Evolutionary conservation across 92 coral and sea anemone species (phyloP).

Genomic region (Umimayanthus chanpuru): DNA sequence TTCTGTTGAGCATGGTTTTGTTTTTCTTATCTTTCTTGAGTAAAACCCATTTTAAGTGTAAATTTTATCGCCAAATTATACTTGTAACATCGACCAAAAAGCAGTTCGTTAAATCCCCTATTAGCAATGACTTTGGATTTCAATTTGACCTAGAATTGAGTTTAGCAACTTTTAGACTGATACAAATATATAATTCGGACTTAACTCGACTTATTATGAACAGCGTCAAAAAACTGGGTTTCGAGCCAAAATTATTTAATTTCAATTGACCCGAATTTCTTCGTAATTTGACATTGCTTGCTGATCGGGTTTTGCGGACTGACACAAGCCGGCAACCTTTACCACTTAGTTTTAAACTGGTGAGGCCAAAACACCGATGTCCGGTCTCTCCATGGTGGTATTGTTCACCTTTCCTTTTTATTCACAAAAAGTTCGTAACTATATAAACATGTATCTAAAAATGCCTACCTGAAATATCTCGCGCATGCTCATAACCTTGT

Average conservation of each 20-base stretch:
- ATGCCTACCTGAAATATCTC: constrained; percentile 70
- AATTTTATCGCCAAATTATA: not conserved
- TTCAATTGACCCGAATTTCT: not conserved
- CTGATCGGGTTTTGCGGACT: not conserved
- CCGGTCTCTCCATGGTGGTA: not conserved
- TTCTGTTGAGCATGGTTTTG: not conserved
- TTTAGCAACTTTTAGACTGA: not conserved
- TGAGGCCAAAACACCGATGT: not conserved
- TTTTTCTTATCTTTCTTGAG: not conserved
- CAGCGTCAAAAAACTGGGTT: not conserved
- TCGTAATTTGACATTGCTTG: not conserved
- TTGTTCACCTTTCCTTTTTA: too few relatives aligned
- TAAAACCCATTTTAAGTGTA: too few relatives aligned
- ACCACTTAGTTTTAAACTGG: not conserved
- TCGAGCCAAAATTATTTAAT: not conserved
- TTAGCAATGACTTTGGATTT: not conserved
- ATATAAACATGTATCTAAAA: too few relatives aligned
- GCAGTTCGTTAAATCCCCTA: not conserved
- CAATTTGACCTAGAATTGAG: not conserved
- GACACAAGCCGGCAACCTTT: not conserved
- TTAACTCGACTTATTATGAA: not conserved
- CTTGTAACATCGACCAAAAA: not conserved
- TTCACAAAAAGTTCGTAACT: too few relatives aligned
- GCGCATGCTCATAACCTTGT: constrained; percentile 53
- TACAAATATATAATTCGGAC: too few relatives aligned